A percentile compares a stretch with the other conserved stretches of the same genome.
Evolutionary conservation across 64 coral and sea anemone species (phyloP).

Genomic region (Hydrozoanthus tunicans): DNA sequence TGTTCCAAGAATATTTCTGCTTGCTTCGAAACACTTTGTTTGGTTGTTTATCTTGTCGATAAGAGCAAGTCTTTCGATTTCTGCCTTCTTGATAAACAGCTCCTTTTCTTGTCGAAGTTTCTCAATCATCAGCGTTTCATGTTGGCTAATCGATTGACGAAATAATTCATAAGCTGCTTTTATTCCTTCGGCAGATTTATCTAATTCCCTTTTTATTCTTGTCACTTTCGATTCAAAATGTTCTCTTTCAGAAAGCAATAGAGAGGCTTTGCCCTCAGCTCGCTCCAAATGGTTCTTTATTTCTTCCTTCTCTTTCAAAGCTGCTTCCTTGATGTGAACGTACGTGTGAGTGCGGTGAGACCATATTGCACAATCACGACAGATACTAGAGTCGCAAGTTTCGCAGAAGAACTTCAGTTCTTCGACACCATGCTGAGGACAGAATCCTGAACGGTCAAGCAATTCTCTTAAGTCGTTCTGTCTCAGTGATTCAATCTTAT

Average conservation of each 20-base stretch:
- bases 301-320: conserved; percentile 47
- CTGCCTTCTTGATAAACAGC: neutral
- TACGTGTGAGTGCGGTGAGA: conserved; percentile 32
- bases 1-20: conserved; percentile 55
- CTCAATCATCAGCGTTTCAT: conserved; percentile 53
- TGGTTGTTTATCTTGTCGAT: conserved; percentile 28
- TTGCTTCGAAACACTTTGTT: conserved; percentile 37
- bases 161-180: conserved; percentile 42
- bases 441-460: conserved; percentile 32
- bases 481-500: conserved; percentile 24
- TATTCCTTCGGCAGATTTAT: conserved; percentile 19
- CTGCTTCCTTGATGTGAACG: conserved; percentile 38
- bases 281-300: conserved; percentile 42
- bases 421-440: conserved; percentile 7
- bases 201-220: conserved; percentile 50
- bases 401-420: conserved; percentile 53
- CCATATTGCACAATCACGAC: conserved; percentile 57
- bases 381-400: conserved; percentile 38
- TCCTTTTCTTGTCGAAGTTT: conserved; percentile 26
- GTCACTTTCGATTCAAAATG: conserved; percentile 54
- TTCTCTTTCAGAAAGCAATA: conserved; percentile 46
- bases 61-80: conserved; percentile 15
- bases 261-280: conserved; percentile 38
- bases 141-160: conserved; percentile 42
- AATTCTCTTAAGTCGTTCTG: conserved; percentile 27